These are phyloP conservation scores for Drosophila quadrilineata DNA, from an alignment of 1,140 invertebrate genomes.

Conservation along the genomic window DNA sequence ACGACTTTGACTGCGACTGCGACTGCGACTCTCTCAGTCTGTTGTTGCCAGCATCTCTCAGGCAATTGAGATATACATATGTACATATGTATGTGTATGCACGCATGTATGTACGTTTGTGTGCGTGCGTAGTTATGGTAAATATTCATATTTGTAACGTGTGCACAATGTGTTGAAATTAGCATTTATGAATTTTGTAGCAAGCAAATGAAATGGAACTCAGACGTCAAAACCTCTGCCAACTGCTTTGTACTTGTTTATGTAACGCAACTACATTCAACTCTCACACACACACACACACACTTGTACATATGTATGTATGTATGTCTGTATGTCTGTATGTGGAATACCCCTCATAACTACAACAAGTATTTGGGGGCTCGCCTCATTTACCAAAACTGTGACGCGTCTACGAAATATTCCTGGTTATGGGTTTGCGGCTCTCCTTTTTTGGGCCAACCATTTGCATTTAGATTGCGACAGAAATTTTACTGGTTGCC, in stretches of 20 bases:
- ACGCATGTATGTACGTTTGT: constrained; percentile 46
- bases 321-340: constrained; percentile 21
- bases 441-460: constrained; percentile 63
- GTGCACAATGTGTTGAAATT: constrained; percentile 79
- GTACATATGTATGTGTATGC: background rate
- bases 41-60: constrained; percentile 16
- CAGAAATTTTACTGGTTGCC: constrained; percentile 8
- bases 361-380: constrained; percentile 21
- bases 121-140: constrained; percentile 73
- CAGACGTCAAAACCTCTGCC: constrained; percentile 31
- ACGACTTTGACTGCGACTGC: constrained; percentile 5
- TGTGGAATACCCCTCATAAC: constrained; percentile 50
- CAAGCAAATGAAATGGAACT: constrained; percentile 62
- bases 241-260: constrained; percentile 37
- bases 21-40: constrained; percentile 3
- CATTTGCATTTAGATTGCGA: constrained; percentile 78
- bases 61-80: too few species aligned
- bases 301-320: constrained; percentile 9
- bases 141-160: constrained; percentile 80
- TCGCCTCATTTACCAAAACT: too few species aligned
- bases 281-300: constrained; percentile 24
- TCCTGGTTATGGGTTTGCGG: constrained; percentile 74
- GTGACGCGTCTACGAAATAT: constrained; percentile 76
- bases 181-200: constrained; percentile 79
- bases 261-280: constrained; percentile 8